Base-by-base conservation (phyloP, 2,888 invertebrate genomes). In the Trypoxylon attenuatum region DNA sequence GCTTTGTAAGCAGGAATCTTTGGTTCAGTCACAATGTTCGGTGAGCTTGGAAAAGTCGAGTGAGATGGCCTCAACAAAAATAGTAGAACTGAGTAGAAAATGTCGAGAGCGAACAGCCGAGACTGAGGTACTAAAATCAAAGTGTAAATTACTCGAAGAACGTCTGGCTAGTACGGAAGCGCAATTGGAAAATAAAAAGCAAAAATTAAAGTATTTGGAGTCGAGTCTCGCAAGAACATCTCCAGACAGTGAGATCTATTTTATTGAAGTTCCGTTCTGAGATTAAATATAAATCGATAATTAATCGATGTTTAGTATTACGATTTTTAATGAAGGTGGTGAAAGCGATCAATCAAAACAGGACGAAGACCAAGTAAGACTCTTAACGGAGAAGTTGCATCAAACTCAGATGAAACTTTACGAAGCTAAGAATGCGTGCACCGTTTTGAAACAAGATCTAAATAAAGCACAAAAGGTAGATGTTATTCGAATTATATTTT, bases 381-480 rank as follows among this genome's bases (percentile, higher is more conserved):
- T 88, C 47, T 79, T 92, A 0, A 90, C 89, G 63, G 92, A 90
- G 13, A 93, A 92, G 83, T 80, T 94, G 0, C 87, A 88, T 6
- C 73, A 82, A 1, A 89, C 91, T 0, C 90, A 89, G 53, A 90
- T 89, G 68, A 94, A 93, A 82, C 87, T 94, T 1, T 91, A 90
- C 61, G 94, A 94, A 54, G 89, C 90, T 18, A 92, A 92, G 77
- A 94, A 94, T 80, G 89, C 89, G 69, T 93, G 92, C 79, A 87
- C 91, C 0, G 91, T 91, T 76, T 84, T 94, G 5, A 92, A 92
- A 79, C 93, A 91, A 75, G 94, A 94, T 71, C 88, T 94, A 29
- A 90, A 93, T 70, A 82, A 92, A 55, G 92, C 93, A 0, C 92
- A 93, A 15, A 94, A 93, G 84, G 87, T 87, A 80, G 49, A 27